Evolutionary conservation across 1,140 invertebrate species (phyloP).

Genomic region (Euura lappo): DNA sequence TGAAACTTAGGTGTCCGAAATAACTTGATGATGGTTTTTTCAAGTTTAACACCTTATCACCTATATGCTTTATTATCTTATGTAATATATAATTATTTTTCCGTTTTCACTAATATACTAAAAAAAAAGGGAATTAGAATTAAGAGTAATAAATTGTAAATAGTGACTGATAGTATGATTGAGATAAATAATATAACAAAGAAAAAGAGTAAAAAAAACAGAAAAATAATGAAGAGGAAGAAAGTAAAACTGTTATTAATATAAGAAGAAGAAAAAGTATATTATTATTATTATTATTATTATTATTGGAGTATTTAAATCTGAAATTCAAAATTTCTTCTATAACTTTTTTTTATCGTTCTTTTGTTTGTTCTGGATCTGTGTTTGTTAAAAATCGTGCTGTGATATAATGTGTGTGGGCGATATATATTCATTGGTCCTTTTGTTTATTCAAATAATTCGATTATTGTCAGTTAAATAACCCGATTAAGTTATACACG

Average conservation of each 20-base stretch:
- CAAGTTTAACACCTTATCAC: too few species aligned
- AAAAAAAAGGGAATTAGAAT: background rate
- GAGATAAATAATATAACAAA: conserved; percentile 15
- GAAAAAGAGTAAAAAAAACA: conserved; percentile 13
- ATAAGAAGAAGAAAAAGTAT: conserved; percentile 31
- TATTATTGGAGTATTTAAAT: conserved; percentile 45
- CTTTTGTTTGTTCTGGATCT: conserved; percentile 31
- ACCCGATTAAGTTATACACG: conserved; percentile 10
- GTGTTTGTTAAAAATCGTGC: conserved; percentile 49
- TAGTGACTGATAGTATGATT: conserved; percentile 16
- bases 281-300: conserved; percentile 19
- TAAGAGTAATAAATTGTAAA: conserved; percentile 1
- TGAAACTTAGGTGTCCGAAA: too few species aligned
- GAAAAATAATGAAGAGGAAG: conserved; percentile 17
- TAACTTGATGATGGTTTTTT: too few species aligned
- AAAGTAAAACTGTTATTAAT: conserved; percentile 38
- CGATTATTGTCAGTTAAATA: conserved; percentile 20
- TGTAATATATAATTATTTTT: background rate
- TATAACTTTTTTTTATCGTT: background rate
- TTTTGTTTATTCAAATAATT: conserved; percentile 29
- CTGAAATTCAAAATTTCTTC: conserved; percentile 14
- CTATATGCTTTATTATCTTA: too few species aligned
- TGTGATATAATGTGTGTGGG: conserved; percentile 48
- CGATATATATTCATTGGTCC: conserved; percentile 28
- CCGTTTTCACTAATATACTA: background rate